These are phyloP conservation scores for Sphenopsis melanotis DNA, from an alignment of 2,797 vertebrate genomes.

Conservation along the genomic window DNA sequence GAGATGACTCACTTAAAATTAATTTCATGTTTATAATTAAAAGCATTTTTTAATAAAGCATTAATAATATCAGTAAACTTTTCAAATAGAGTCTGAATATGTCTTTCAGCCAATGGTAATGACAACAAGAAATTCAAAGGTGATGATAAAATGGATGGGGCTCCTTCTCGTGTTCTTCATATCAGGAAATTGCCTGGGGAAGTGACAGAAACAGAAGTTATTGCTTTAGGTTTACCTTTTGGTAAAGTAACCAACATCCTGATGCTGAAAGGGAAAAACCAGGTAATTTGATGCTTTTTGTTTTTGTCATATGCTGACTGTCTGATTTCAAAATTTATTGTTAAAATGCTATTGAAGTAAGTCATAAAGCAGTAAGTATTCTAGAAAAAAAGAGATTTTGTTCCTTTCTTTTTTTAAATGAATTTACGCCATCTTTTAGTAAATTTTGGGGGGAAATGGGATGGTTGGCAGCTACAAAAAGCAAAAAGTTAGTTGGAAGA, in stretches of 20 bases:
- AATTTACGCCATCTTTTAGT: not conserved
- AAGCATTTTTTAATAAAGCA: not conserved
- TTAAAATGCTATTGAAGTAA: not conserved
- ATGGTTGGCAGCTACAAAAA: not conserved
- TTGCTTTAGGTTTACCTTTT: conserved; percentile 94
- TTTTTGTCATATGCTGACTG: not conserved
- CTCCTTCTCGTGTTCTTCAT: conserved; percentile 95
- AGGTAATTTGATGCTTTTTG: conserved; percentile 74
- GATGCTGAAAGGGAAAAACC: conserved; percentile 97
- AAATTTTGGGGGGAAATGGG: fast-evolving
- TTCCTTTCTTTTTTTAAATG: not conserved
- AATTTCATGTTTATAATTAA: not conserved
- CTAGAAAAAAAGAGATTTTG: not conserved
- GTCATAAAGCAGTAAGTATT: not conserved
- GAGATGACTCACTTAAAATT: not conserved
- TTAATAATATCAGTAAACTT: not conserved
- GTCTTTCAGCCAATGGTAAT: conserved; percentile 89
- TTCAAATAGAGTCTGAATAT: conserved; percentile 52
- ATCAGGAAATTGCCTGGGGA: conserved; percentile 95
- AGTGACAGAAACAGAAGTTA: conserved; percentile 95
- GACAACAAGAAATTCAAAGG: conserved; percentile 95
- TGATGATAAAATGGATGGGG: conserved; percentile 89
- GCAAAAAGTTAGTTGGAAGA: not conserved
- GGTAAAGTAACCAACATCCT: conserved; percentile 99
- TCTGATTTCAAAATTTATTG: not conserved